A percentile compares a stretch with the other conserved stretches of the same genome.
These are phyloP conservation scores for Charaxes varanes DNA, from an alignment of 1,140 invertebrate species.

Conservation along the genomic window DNA sequence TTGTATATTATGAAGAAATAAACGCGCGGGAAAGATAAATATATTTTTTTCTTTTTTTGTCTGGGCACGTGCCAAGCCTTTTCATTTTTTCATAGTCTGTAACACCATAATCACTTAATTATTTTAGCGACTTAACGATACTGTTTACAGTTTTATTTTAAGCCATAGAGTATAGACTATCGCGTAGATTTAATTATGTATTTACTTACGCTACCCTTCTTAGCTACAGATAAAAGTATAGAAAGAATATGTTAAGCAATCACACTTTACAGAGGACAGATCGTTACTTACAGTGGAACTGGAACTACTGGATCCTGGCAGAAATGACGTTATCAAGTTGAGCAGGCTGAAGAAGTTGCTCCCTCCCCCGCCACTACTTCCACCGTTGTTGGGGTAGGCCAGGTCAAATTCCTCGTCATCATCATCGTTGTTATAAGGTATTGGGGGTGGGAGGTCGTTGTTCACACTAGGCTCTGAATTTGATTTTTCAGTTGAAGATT, in stretches of 20 bases:
- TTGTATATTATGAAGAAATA: no score
- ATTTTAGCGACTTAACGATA: no score
- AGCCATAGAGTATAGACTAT: no score
- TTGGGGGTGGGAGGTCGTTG: conserved; percentile 13
- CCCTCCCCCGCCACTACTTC: conserved; percentile 27
- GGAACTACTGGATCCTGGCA: conserved; percentile 35
- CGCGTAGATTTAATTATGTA: no score
- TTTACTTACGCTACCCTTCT: not conserved
- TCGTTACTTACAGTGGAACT: conserved; percentile 37
- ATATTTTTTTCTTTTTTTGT: no score
- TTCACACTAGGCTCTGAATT: no score
- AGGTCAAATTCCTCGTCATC: conserved; percentile 36
- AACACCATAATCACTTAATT: no score
- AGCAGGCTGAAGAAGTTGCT: conserved; percentile 55
- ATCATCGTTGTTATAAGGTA: conserved; percentile 27
- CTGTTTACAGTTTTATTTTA: no score
- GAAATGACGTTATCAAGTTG: conserved; percentile 34
- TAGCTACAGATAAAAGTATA: not conserved
- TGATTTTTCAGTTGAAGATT: no score
- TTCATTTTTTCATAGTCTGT: no score
- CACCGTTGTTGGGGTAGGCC: conserved; percentile 14
- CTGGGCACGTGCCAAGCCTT: no score
- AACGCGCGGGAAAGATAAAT: no score
- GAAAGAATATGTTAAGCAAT: not conserved
- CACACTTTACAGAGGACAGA: not conserved